Evolutionary conservation across 2,797 vertebrate genomes (phyloP).

Genomic region (Onychomys leucogaster): DNA sequence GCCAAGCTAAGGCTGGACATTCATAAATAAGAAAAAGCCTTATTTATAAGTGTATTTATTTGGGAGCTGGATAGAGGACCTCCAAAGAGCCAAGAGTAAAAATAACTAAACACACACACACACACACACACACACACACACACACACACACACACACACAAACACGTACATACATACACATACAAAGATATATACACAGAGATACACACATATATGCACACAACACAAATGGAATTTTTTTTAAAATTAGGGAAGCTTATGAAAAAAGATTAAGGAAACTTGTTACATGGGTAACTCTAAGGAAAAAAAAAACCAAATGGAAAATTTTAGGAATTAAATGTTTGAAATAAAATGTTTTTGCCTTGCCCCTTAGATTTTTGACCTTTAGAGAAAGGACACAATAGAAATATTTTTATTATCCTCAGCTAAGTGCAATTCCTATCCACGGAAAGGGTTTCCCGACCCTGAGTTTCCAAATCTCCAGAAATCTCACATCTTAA

Average conservation of each 20-base stretch:
- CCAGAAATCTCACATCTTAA: conserved; percentile 26
- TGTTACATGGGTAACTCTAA: neutral
- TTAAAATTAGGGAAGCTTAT: no score
- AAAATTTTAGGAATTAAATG: conserved; percentile 59
- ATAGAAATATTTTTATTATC: neutral
- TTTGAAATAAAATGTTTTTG: conserved; percentile 43
- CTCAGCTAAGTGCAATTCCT: neutral
- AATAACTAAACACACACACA: neutral
- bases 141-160: neutral
- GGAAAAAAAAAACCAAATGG: conserved; percentile 8
- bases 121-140: neutral
- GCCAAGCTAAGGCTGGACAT: no score
- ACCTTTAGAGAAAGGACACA: neutral
- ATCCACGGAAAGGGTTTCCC: neutral
- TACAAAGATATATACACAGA: neutral
- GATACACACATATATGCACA: neutral
- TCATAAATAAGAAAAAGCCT: no score
- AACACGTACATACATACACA: neutral
- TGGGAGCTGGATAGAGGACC: no score
- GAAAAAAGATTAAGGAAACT: neutral
- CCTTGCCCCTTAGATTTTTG: neutral
- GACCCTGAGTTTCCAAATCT: conserved; percentile 17
- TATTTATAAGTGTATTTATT: no score
- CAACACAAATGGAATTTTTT: neutral
- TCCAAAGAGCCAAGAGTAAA: no score